These are phyloP conservation scores for Myzus persicae DNA, from an alignment of 1,140 invertebrate genomes.

Conservation along the genomic window DNA sequence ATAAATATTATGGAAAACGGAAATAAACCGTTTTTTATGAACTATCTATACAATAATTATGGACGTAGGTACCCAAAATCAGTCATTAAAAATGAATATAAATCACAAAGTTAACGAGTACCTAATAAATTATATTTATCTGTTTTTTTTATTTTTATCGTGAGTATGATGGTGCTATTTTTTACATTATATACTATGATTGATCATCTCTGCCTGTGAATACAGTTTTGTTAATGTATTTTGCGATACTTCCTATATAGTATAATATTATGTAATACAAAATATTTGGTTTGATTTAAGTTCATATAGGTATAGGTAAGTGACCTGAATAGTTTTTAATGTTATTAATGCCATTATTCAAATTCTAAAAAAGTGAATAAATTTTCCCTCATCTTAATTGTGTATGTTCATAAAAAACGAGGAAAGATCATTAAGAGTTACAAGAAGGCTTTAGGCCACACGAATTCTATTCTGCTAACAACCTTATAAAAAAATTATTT, in stretches of 20 bases:
- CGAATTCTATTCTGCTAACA: background rate
- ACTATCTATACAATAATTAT: slow-evolving; percentile 24
- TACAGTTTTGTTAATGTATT: background rate
- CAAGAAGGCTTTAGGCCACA: background rate
- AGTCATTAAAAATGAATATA: slow-evolving; percentile 41
- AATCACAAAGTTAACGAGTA: background rate
- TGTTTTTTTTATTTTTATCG: background rate
- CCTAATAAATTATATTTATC: slow-evolving; percentile 15
- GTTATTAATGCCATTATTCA: background rate
- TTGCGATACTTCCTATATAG: background rate
- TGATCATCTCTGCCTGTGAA: background rate
- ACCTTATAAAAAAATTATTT: background rate
- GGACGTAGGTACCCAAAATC: background rate
- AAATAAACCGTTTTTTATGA: slow-evolving; percentile 35
- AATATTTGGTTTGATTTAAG: background rate
- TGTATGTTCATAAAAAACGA: background rate
- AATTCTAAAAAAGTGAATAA: background rate
- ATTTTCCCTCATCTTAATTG: background rate
- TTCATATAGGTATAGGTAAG: background rate
- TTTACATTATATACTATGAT: background rate
- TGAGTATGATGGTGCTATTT: background rate
- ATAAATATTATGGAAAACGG: slow-evolving; percentile 26
- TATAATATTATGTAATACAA: background rate
- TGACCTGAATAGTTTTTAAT: background rate
- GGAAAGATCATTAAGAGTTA: background rate